Evolutionary conservation across 2,888 invertebrate species (phyloP), one percentile per base, ranked within the genome.

Genomic region (Ceraclea dissimilis): DNA sequence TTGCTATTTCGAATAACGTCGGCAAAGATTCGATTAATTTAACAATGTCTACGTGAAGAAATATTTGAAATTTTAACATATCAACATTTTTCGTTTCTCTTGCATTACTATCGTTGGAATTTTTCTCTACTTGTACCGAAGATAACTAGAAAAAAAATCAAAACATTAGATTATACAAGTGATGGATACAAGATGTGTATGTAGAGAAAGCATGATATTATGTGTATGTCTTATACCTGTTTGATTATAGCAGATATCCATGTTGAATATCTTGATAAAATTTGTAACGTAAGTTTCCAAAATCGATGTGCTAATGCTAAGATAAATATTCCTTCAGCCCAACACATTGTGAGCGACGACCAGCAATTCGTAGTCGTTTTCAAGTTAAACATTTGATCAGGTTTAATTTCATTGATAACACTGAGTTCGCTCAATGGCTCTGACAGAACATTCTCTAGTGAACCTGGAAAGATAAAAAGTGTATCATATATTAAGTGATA

Each of bases 221-320:
- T 26, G n/a, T n/a, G n/a, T n/a, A n/a, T n/a, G 26, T 26, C 4
- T 6, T 26, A 6, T 39, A 79, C 78, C 71, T 76, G 72, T 60
- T 68, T 67, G 66, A 76, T 71, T 63, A 71, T 70, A 51, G 69
- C 71, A 31, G 70, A 71, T 52, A 83, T 79, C 87, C 91, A 93
- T n/a, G 81, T 82, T 10, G 82, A 76, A 69, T 90, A 90, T 65
- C 95, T 81, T 46, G 90, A 81, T 46, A 93, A 67, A 39, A 96
- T 76, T 74, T 95, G 90, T 59, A 96, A 75, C 18, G 86, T 87
- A 6, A 96, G 78, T 71, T 93, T 95, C 83, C 92, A 91, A 73
- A 96, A 93, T 68, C 89, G 88, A 67, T 87, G 86, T 54, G 84
- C 84, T 1, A 92, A 75, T 56, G 90, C 86, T 20, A 83, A 76